Evolutionary conservation across 2,797 vertebrate species (phyloP).

Genomic region (Coregonus sp.): DNA sequence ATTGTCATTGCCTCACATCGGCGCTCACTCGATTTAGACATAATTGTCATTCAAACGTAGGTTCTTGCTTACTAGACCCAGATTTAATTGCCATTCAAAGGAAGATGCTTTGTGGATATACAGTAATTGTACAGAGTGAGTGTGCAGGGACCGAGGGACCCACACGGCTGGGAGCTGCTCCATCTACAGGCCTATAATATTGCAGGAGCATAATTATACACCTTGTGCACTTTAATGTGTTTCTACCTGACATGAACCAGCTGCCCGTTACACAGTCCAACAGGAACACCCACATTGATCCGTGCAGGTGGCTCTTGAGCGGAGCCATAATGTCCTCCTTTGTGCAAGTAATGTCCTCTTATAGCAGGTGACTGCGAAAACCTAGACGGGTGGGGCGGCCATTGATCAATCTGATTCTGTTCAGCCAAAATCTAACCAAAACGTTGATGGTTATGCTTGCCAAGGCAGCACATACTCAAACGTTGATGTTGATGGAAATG

Average conservation of each 20-base stretch:
- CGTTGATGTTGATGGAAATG: neutral
- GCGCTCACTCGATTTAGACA: neutral
- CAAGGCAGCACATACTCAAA: no score
- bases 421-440: neutral
- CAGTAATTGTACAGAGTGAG: neutral
- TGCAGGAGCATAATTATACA: neutral
- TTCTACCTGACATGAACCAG: slow-evolving; percentile 7
- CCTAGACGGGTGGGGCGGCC: neutral
- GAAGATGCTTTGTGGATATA: neutral
- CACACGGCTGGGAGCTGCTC: no score
- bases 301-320: neutral
- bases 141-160: neutral
- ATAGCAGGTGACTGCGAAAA: neutral
- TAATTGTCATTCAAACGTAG: neutral
- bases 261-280: slow-evolving; percentile 2
- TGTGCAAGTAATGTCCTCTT: neutral
- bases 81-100: neutral
- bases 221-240: neutral
- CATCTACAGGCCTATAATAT: neutral
- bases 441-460: no score
- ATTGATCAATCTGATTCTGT: neutral
- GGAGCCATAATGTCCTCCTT: neutral
- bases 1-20: neutral
- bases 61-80: neutral
- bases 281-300: slow-evolving; percentile 4